A percentile compares a stretch with the other conserved stretches of the same genome.
Evolutionary conservation across 2,113 vertebrate species (phyloP).

Genomic region (Siniperca knerii): DNA sequence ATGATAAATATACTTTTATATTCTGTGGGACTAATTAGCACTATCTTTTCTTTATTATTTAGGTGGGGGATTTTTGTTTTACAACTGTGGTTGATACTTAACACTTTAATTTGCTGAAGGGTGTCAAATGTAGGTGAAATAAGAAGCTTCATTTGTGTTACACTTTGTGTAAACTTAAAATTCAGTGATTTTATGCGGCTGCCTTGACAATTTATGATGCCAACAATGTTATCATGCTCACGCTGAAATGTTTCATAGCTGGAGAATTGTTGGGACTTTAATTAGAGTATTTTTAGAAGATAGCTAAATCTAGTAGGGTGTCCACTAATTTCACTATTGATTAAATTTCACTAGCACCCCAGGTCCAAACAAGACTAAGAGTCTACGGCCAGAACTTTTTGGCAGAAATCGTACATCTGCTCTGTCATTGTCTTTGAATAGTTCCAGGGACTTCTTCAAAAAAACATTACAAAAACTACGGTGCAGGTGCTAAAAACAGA

Average conservation of each 20-base stretch:
- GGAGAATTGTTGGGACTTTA: not conserved
- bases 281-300: not conserved
- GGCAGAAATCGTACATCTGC: not conserved
- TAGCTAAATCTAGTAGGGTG: not conserved
- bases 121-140: not conserved
- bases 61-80: not conserved
- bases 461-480: not conserved
- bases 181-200: not conserved
- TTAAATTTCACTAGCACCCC: not conserved
- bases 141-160: not conserved
- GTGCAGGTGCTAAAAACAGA: not conserved
- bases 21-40: slow-evolving; percentile 4
- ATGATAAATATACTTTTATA: not conserved
- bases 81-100: not conserved
- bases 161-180: not conserved
- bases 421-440: not conserved
- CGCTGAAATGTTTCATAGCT: not conserved
- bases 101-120: not conserved
- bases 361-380: not conserved
- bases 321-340: not conserved
- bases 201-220: not conserved
- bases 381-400: too few species aligned
- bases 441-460: not conserved
- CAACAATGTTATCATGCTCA: not conserved
- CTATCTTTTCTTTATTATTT: not conserved